Conservation (phyloP, 2,113 vertebrate species). For the Chionis minor region DNA sequence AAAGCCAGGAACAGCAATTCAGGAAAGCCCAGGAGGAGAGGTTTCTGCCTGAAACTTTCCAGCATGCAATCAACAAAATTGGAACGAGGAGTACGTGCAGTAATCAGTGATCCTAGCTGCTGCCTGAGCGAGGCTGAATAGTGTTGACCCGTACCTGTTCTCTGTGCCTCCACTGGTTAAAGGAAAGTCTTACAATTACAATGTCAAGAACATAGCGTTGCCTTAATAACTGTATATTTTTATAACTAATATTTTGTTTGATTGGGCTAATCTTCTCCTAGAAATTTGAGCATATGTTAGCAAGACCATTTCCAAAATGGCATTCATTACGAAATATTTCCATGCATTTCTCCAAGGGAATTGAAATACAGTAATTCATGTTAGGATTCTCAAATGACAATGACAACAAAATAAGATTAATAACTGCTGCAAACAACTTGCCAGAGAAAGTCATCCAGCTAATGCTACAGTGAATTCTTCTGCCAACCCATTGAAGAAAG, state of each 20-base stretch:
- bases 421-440: background rate
- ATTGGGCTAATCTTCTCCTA: background rate
- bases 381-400: background rate
- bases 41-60: background rate
- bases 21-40: background rate
- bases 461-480: background rate
- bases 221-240: background rate
- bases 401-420: slow-evolving; percentile 19
- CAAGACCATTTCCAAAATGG: background rate
- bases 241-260: background rate
- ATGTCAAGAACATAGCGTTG: background rate
- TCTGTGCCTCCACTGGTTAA: accelerated
- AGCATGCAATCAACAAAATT: background rate
- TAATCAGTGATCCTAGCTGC: accelerated
- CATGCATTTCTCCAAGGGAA: background rate
- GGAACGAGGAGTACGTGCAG: accelerated
- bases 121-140: accelerated
- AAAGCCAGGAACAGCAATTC: background rate
- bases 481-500: background rate
- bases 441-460: slow-evolving; percentile 18
- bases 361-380: background rate
- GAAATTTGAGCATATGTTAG: background rate
- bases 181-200: background rate
- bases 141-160: background rate
- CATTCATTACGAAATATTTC: background rate